Conservation (phyloP, 2,888 invertebrate species). For the Campoletis raptor region DNA sequence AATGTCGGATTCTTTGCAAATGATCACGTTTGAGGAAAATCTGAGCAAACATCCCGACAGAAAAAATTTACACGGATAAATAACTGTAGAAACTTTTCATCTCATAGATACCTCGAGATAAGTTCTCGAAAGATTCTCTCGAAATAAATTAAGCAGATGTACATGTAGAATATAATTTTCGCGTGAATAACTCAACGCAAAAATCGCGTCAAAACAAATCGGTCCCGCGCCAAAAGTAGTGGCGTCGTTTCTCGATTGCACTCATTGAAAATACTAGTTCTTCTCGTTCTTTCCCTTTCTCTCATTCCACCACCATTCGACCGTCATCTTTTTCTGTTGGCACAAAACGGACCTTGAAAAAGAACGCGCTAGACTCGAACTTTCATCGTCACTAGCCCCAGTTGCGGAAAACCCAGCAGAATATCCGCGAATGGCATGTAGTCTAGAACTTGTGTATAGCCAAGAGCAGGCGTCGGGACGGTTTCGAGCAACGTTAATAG, state of each 20-base stretch:
- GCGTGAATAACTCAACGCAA: background rate
- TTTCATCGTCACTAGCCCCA: slow-evolving; percentile 40
- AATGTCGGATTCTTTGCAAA: background rate
- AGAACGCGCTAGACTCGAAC: slow-evolving; percentile 21
- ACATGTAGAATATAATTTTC: background rate
- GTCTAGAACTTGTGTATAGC: slow-evolving; percentile 31
- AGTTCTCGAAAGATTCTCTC: slow-evolving; percentile 7
- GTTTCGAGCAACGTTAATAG: slow-evolving; percentile 75
- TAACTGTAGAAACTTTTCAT: background rate
- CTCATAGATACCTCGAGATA: background rate
- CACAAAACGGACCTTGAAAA: slow-evolving; percentile 36
- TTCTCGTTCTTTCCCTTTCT: background rate
- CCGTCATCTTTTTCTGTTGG: slow-evolving; percentile 40
- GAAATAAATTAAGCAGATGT: slow-evolving; percentile 1
- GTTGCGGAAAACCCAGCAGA: slow-evolving; percentile 31
- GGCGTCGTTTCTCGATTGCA: slow-evolving; percentile 12
- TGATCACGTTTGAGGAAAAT: background rate
- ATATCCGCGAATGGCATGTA: background rate
- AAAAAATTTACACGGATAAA: no score
- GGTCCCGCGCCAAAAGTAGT: background rate
- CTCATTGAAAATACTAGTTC: background rate
- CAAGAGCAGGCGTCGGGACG: slow-evolving; percentile 68
- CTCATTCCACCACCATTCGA: background rate
- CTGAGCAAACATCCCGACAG: no score
- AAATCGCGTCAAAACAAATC: slow-evolving; percentile 18